A percentile compares a stretch with the other conserved stretches of the same genome.
Evolutionary conservation across 1,140 invertebrate genomes (phyloP).

Genomic region (Helicoverpa zea): DNA sequence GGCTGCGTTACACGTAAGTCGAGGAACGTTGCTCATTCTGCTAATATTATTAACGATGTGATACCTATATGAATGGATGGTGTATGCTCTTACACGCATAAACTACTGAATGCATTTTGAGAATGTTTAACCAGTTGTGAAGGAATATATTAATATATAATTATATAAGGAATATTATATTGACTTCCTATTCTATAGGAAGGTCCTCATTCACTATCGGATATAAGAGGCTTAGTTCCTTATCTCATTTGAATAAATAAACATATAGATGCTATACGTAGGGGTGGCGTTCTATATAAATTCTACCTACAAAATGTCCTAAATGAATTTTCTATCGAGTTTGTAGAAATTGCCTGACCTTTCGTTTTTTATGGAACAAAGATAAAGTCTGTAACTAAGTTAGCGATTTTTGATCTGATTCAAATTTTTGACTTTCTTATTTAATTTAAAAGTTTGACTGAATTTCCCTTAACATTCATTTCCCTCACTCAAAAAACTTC

Average conservation of each 20-base stretch:
- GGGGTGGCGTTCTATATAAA: neutral
- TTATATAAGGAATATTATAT: slow-evolving; percentile 8
- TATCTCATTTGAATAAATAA: slow-evolving; percentile 32
- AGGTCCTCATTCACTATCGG: neutral
- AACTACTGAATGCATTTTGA: too few species aligned
- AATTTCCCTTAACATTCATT: neutral
- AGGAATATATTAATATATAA: too few species aligned
- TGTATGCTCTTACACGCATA: too few species aligned
- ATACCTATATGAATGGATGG: neutral
- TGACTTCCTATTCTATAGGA: slow-evolving; percentile 1
- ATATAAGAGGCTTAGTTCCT: slow-evolving; percentile 25
- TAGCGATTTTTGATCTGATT: neutral
- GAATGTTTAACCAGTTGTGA: too few species aligned
- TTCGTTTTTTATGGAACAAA: neutral
- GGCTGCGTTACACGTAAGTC: neutral
- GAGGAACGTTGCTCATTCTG: neutral
- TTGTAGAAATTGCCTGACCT: neutral
- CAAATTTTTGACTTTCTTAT: neutral
- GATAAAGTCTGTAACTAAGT: neutral
- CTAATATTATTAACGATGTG: neutral
- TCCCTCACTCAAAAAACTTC: neutral
- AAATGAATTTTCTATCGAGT: neutral
- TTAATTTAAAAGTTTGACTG: too few species aligned
- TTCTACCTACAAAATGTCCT: neutral
- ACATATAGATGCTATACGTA: neutral